These are phyloP conservation scores for Drosophila hamatofila DNA, from an alignment of 2,888 invertebrate species.

Conservation along the genomic window DNA sequence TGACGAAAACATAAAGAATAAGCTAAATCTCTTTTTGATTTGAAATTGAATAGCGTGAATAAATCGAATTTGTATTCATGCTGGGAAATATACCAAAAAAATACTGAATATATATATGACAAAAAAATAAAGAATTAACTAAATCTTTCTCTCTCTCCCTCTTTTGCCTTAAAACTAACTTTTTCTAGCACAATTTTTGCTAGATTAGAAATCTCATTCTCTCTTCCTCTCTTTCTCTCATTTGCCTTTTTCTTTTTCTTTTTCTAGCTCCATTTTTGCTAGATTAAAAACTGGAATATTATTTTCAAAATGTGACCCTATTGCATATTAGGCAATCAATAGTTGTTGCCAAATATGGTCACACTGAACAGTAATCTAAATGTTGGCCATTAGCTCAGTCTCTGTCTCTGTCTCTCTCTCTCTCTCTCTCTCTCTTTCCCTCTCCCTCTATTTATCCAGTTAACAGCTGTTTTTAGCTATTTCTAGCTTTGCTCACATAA, in stretches of 20 bases:
- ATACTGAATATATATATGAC: background rate
- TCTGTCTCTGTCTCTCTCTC: background rate
- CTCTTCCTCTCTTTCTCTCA: background rate
- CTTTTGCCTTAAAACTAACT: background rate
- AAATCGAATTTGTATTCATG: background rate
- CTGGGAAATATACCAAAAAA: too few relatives aligned
- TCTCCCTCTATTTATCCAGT: background rate
- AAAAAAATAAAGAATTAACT: too few relatives aligned
- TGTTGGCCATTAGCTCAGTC: slow-evolving; percentile 35
- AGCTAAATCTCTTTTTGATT: too few relatives aligned
- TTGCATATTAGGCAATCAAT: slow-evolving; percentile 33
- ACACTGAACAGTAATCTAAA: slow-evolving; percentile 35
- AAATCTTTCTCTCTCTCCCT: background rate
- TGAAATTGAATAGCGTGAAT: background rate
- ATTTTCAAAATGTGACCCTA: slow-evolving; percentile 25
- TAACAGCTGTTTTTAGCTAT: slow-evolving; percentile 46
- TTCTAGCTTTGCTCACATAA: slow-evolving; percentile 34
- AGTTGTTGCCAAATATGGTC: slow-evolving; percentile 55
- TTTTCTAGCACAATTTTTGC: too few relatives aligned
- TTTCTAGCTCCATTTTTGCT: background rate
- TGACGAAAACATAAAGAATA: too few relatives aligned
- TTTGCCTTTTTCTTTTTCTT: background rate
- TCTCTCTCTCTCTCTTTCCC: background rate
- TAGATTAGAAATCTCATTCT: too few relatives aligned
- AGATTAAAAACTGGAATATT: slow-evolving; percentile 12